Evolutionary conservation across 2,113 vertebrate species (phyloP), one percentile per base, ranked within the genome.

Genomic region (Protobothrops mucrosquamatus): DNA sequence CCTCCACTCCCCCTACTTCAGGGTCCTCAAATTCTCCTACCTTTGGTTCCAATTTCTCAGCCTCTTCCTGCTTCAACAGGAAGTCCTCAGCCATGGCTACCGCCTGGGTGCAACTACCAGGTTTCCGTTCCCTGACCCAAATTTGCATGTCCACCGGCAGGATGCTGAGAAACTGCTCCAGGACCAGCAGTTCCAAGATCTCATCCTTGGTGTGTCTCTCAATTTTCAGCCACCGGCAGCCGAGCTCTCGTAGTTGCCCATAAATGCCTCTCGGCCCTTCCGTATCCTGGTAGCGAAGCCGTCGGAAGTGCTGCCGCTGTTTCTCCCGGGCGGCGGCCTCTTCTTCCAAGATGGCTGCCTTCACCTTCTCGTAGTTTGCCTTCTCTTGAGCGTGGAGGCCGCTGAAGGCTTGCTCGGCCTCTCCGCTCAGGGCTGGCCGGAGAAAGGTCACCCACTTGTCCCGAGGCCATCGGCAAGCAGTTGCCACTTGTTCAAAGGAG

Each of bases 91-190:
- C 91, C 90, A 85, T 39, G 69, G 34, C 52, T 23, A 91, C 90
- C 0, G 90, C 90, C 52, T 56, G 69, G n/a, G 55, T 6, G 23
- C 91, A 87, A 55, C 23, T 23, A 9, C n/a, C 55, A 0, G 91
- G 91, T 6, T 46, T 18, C 2, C 1, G 18, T 2, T 87, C 11
- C 85, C 55, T n/a, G 23, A 91, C 91, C 91, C 91, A 87, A 29
- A 56, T 51, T 46, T 91, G 91, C 81, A 87, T 91, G 26, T 29
- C 39, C 4, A 1, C 18, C 0, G 91, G 91, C 14, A 91, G 39
- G 91, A 91, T 48, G 18, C 55, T 87, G 6, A 91, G 91, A 18
- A 91, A 61, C 43, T 91, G 91, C 55, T 91, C 91, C 55, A 91
- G 24, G 81, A 91, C 61, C 55, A 91, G 55, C 91, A 87, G 18